Percentiles rank a stretch among this genome's conserved stretches.
Evolutionary conservation across 2,797 vertebrate genomes (phyloP).

Genomic region (Periophthalmus magnuspinnatus): DNA sequence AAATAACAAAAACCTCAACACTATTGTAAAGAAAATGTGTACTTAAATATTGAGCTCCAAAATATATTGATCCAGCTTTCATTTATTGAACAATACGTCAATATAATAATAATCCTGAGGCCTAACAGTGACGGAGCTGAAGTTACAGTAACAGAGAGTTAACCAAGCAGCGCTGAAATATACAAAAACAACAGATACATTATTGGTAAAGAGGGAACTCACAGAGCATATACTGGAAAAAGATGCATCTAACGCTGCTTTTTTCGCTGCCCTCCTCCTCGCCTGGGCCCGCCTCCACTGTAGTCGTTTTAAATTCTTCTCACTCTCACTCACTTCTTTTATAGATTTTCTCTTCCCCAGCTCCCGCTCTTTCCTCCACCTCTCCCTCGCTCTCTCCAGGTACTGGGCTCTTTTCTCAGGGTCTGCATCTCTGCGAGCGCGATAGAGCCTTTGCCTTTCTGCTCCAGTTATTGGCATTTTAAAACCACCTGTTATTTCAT

Average conservation of each 20-base stretch:
- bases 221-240: not conserved
- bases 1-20: too few relatives aligned
- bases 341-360: not conserved
- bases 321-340: not conserved
- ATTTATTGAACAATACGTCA: too few relatives aligned
- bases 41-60: too few relatives aligned
- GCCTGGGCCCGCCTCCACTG: not conserved
- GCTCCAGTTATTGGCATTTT: not conserved
- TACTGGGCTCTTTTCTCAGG: not conserved
- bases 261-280: not conserved
- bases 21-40: too few relatives aligned
- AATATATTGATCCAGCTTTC: too few relatives aligned
- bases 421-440: not conserved
- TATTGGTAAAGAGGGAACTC: not conserved
- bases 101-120: too few relatives aligned
- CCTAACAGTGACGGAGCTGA: too few relatives aligned
- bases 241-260: not conserved
- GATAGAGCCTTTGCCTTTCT: constrained; percentile 1
- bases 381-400: not conserved
- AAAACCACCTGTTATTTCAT: not conserved
- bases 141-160: too few relatives aligned
- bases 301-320: not conserved
- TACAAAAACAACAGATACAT: not conserved
- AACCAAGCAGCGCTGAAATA: too few relatives aligned
- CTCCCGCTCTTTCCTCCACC: not conserved